A percentile compares a stretch with the other conserved stretches of the same genome.
These are phyloP conservation scores for Drosophila leonis DNA, from an alignment of 2,888 invertebrate species.

Conservation along the genomic window DNA sequence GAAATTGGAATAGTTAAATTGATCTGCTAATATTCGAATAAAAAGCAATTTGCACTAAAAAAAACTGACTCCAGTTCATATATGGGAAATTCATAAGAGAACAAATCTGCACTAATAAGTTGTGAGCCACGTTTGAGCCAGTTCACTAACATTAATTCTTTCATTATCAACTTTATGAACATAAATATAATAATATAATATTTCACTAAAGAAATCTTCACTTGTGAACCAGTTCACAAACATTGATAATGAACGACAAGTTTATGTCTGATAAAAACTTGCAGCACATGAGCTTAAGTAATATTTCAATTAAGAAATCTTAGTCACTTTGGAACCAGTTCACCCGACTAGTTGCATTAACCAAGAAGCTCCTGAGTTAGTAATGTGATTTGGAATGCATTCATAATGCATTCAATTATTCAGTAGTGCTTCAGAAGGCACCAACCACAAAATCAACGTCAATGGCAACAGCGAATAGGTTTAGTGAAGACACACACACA, in stretches of 20 bases:
- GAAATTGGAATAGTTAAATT: no score
- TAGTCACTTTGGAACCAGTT: neutral
- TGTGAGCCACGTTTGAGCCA: no score
- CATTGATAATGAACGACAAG: no score
- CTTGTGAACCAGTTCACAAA: neutral
- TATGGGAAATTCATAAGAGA: neutral
- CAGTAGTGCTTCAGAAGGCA: constrained; percentile 27
- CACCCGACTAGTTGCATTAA: constrained; percentile 10
- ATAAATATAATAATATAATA: no score
- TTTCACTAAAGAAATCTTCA: neutral
- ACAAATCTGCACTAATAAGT: neutral
- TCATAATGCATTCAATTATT: constrained; percentile 54
- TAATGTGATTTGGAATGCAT: constrained; percentile 37
- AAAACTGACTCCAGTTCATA: no score
- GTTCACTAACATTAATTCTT: no score
- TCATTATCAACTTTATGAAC: no score
- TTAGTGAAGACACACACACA: neutral
- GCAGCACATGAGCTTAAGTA: neutral
- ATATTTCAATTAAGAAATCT: neutral
- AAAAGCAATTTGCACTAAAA: neutral
- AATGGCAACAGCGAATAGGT: constrained; percentile 6
- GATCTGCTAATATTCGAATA: neutral
- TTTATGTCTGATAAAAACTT: neutral
- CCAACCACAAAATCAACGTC: constrained; percentile 44
- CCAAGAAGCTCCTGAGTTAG: constrained; percentile 8